Conservation (phyloP, 2,113 vertebrate species). For the Arizona elegans region DNA sequence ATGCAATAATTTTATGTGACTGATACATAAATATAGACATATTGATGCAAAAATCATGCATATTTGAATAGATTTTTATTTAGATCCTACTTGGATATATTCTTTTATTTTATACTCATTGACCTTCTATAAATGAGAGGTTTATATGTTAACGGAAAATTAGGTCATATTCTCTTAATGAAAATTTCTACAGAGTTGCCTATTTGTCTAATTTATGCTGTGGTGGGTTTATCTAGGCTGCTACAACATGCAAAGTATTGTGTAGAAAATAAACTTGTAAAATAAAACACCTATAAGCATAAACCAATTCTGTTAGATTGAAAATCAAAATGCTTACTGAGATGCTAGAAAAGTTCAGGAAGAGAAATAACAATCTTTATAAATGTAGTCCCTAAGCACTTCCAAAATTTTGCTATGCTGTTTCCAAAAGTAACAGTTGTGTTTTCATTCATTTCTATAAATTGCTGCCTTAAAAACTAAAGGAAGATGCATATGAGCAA, state of each 20-base stretch:
- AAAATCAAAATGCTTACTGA: neutral
- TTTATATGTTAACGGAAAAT: conserved; percentile 10
- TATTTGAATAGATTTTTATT: conserved; percentile 60
- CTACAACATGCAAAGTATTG: conserved; percentile 53
- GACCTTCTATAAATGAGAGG: conserved; percentile 35
- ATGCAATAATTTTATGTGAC: conserved; percentile 39
- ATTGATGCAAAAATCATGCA: conserved; percentile 42
- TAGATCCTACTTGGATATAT: conserved; percentile 60
- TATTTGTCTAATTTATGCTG: conserved; percentile 70
- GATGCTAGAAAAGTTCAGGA: neutral
- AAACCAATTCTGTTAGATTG: conserved; percentile 4
- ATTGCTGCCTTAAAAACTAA: neutral
- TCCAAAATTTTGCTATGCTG: neutral
- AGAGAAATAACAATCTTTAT: neutral
- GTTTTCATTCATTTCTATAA: neutral
- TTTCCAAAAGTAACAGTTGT: neutral
- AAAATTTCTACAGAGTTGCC: conserved; percentile 58
- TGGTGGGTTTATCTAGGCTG: conserved; percentile 56
- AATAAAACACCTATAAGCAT: conserved; percentile 49
- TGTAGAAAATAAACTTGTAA: conserved; percentile 53
- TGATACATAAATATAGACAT: conserved; percentile 56
- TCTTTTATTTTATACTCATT: conserved; percentile 65
- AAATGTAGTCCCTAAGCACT: neutral
- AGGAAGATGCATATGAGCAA: neutral
- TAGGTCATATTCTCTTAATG: conserved; percentile 50